Conservation (phyloP, 2,888 invertebrate species). For the Drosophila yooni region DNA sequence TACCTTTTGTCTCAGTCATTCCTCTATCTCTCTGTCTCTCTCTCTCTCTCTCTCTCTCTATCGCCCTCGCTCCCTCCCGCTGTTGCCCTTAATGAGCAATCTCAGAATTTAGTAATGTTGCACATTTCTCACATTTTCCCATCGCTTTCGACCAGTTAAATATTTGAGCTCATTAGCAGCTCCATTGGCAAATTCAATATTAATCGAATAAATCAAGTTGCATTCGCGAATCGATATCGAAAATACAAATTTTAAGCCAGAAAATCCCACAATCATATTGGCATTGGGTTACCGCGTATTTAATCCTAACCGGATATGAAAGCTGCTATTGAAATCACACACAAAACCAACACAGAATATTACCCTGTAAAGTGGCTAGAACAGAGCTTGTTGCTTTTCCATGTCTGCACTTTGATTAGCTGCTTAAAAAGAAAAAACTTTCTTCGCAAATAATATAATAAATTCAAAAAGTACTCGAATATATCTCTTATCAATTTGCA, state of each 20-base stretch:
- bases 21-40: too few relatives aligned
- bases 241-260: not conserved
- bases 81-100: conserved; percentile 32
- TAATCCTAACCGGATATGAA: conserved; percentile 31
- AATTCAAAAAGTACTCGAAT: not conserved
- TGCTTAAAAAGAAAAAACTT: not conserved
- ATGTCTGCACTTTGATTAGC: not conserved
- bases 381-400: not conserved
- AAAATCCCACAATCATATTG: not conserved
- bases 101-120: not conserved
- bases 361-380: not conserved
- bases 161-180: conserved; percentile 13
- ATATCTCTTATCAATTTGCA: not conserved
- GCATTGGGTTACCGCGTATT: conserved; percentile 32
- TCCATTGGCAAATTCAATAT: conserved; percentile 2
- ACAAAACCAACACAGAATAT: not conserved
- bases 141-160: conserved; percentile 17
- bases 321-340: not conserved
- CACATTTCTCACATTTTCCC: not conserved
- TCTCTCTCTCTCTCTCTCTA: too few relatives aligned
- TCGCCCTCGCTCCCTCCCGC: too few relatives aligned
- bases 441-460: not conserved
- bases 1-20: not conserved
- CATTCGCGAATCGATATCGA: conserved; percentile 1
- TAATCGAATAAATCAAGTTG: conserved; percentile 27